These are phyloP conservation scores for Trachops cirrhosus DNA, from an alignment of 2,797 vertebrate species.

Conservation along the genomic window DNA sequence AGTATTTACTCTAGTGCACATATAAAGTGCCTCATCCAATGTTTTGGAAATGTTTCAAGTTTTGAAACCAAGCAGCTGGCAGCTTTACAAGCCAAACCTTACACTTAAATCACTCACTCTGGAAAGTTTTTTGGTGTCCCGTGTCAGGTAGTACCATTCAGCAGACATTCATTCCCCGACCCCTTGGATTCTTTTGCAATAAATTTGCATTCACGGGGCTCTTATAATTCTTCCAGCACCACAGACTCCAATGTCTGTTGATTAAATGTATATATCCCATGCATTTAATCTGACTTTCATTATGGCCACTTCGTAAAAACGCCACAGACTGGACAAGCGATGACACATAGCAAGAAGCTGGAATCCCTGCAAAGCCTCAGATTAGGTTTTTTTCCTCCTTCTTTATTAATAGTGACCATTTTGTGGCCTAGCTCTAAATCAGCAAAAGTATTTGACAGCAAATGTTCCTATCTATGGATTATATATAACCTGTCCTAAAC, in stretches of 20 bases:
- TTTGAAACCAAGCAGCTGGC: constrained; percentile 88
- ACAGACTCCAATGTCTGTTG: constrained; percentile 81
- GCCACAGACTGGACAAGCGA: constrained; percentile 93
- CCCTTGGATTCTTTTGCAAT: constrained; percentile 83
- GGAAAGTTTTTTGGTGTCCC: constrained; percentile 86
- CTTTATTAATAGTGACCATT: constrained; percentile 94
- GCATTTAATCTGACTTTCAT: constrained; percentile 98
- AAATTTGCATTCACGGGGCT: constrained; percentile 86
- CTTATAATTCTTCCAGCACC: constrained; percentile 84
- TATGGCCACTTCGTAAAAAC: constrained; percentile 99
- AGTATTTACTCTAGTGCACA: constrained; percentile 91
- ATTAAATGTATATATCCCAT: constrained; percentile 85
- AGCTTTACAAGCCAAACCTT: constrained; percentile 87
- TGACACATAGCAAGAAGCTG: constrained; percentile 92
- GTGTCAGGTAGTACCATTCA: constrained; percentile 93
- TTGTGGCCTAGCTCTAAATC: constrained; percentile 94
- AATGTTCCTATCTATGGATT: constrained; percentile 92
- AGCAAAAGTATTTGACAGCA: constrained; percentile 94
- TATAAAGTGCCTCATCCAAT: constrained; percentile 89
- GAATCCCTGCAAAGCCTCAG: constrained; percentile 95
- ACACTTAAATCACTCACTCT: constrained; percentile 87
- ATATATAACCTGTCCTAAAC: constrained; percentile 91
- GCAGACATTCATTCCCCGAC: constrained; percentile 82
- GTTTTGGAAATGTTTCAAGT: constrained; percentile 89
- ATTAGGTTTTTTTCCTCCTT: constrained; percentile 87